Base-by-base conservation (phyloP, 1,140 invertebrate genomes). In the Trichomalopsis sarcophagae region DNA sequence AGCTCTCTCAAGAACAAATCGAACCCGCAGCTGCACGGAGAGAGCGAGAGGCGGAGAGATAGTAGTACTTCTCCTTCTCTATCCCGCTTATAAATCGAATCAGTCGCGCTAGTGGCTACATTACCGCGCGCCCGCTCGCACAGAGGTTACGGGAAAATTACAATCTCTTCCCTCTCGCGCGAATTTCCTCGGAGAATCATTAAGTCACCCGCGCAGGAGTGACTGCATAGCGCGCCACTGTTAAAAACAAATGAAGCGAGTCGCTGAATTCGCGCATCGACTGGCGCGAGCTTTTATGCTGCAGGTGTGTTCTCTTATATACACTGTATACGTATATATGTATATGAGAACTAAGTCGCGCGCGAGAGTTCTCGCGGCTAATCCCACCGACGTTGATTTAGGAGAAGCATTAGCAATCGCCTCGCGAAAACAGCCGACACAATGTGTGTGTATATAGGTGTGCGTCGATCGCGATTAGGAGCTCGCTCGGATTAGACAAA, bases 351-450 rank as follows among this genome's bases (percentile, higher is more conserved):
- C 21, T 62, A 62, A 62, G 55, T 21, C 55, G 76, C 87, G 86
- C 86, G 86, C 85, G 86, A 55, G 50, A 55, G 17, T 55, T 55
- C 14, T 55, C 50, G 17, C 14, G 17, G 55, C 55, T 62, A 62
- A 62, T 62, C 55, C 21, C 83, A 71, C 76, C 84, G 86, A 88
- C 88, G 87, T 88, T 88, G 89, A 89, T 88, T 89, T 88, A 88
- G 88, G 88, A 87, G 88, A 77, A 86, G 86, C 87, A 88, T 88
- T 89, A 88, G 86, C 88, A 88, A 88, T 89, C 88, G 87, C 87
- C 85, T 87, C 86, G 87, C 84, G 86, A 89, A 87, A 87, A 88
- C 79, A 88, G 84, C 84, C 82, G 68, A 71, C 83, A 1, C 47
- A 27, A n/a, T 62, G 14, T 50, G 10, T 14, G 14, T 50, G 10